These are phyloP conservation scores for Listronotus bonariensis DNA, from an alignment of 1,140 invertebrate genomes.

Conservation along the genomic window DNA sequence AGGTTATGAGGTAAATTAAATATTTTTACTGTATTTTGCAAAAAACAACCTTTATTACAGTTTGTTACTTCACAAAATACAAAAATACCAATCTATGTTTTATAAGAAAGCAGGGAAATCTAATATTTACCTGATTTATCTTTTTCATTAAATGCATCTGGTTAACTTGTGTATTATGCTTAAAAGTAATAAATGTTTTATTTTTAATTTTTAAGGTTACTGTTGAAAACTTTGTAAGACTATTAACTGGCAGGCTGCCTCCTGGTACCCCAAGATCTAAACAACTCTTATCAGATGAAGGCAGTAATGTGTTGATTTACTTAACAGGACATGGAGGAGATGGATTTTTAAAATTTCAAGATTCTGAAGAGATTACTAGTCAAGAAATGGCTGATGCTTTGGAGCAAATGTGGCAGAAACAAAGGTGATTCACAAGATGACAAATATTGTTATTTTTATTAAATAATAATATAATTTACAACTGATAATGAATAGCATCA, in stretches of 20 bases:
- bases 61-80: conserved; percentile 4
- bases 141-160: too few species aligned
- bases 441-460: conserved; percentile 12
- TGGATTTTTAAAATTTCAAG: conserved; percentile 99
- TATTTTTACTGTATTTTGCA: conserved; percentile 1
- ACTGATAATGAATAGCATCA: too few species aligned
- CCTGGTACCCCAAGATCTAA: conserved; percentile 94
- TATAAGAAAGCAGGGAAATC: too few species aligned
- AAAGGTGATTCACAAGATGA: conserved; percentile 70
- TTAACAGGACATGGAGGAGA: conserved; percentile 97
- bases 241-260: conserved; percentile 89
- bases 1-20: conserved; percentile 83
- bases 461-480: too few species aligned
- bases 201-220: conserved; percentile 74
- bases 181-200: background rate
- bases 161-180: too few species aligned
- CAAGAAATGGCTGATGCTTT: conserved; percentile 97
- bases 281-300: conserved; percentile 92
- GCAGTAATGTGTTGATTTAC: conserved; percentile 97
- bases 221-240: conserved; percentile 97
- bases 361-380: conserved; percentile 99
- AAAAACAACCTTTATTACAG: background rate
- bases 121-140: too few species aligned
- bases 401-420: conserved; percentile 99
- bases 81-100: too few species aligned